Evolutionary conservation across 1,140 invertebrate species (phyloP).

Genomic region (Trypoxylus dichotomus): DNA sequence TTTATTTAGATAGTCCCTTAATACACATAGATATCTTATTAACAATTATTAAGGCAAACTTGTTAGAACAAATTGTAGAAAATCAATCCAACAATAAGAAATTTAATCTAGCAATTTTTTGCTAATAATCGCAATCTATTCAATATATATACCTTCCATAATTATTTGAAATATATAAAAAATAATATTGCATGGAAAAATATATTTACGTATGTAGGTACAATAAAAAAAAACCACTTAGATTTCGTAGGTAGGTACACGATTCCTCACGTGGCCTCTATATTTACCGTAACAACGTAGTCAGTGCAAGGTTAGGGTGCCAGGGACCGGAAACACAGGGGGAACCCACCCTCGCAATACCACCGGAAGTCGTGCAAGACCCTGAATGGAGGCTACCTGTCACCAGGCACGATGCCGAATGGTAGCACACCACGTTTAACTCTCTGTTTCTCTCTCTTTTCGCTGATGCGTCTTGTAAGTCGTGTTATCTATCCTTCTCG

Average conservation of each 20-base stretch:
- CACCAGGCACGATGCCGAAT: slow-evolving; percentile 5
- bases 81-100: too few species aligned
- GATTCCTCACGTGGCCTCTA: slow-evolving; percentile 8
- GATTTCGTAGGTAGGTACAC: neutral
- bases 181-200: neutral
- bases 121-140: too few species aligned
- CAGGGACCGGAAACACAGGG: slow-evolving; percentile 15
- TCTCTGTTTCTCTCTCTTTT: neutral
- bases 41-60: too few species aligned
- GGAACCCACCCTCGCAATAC: slow-evolving; percentile 22
- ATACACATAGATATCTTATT: too few species aligned
- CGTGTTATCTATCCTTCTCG: neutral
- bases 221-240: slow-evolving; percentile 12
- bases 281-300: slow-evolving; percentile 25
- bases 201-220: neutral
- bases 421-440: neutral
- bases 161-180: too few species aligned
- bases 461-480: neutral
- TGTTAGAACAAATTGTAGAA: too few species aligned
- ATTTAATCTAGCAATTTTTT: too few species aligned
- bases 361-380: slow-evolving; percentile 16
- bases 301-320: slow-evolving; percentile 24
- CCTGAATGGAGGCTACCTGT: slow-evolving; percentile 22
- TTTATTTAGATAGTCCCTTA: too few species aligned
- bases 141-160: too few species aligned